phyloP scores from a whole-genome alignment of 2,113 vertebrate species.

The Ictalurus furcatus region DNA sequence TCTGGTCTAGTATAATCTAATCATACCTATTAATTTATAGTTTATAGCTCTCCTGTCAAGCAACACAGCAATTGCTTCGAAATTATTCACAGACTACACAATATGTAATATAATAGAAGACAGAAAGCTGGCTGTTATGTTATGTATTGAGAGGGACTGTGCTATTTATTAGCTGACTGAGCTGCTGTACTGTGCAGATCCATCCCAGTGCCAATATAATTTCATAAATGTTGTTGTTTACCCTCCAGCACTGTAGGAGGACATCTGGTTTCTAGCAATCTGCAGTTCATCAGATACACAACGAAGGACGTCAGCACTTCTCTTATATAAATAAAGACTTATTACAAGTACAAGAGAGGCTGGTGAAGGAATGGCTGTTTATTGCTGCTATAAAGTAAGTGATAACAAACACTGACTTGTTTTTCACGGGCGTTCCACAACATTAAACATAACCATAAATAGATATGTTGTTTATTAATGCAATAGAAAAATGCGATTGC shows the following conservation, averaged over 20 bases:
- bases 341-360: neutral
- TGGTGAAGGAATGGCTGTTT: neutral
- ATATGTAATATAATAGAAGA: conserved; percentile 2
- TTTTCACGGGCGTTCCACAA: neutral
- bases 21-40: neutral
- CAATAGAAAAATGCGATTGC: neutral
- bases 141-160: neutral
- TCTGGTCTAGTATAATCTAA: neutral
- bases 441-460: neutral
- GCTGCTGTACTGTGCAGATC: conserved; percentile 13
- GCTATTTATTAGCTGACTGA: conserved; percentile 27
- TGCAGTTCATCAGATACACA: conserved; percentile 12
- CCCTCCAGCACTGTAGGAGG: conserved; percentile 7
- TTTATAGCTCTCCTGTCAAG: neutral
- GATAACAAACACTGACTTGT: neutral
- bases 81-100: neutral
- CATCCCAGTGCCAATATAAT: conserved; percentile 12
- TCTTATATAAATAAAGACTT: conserved; percentile 22
- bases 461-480: neutral
- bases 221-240: conserved; percentile 25
- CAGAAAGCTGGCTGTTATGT: neutral
- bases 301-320: neutral
- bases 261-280: conserved; percentile 33
- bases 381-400: neutral
- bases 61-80: neutral